Evolutionary conservation across 2,888 invertebrate species (phyloP).

Genomic region (Apodemia duryi): DNA sequence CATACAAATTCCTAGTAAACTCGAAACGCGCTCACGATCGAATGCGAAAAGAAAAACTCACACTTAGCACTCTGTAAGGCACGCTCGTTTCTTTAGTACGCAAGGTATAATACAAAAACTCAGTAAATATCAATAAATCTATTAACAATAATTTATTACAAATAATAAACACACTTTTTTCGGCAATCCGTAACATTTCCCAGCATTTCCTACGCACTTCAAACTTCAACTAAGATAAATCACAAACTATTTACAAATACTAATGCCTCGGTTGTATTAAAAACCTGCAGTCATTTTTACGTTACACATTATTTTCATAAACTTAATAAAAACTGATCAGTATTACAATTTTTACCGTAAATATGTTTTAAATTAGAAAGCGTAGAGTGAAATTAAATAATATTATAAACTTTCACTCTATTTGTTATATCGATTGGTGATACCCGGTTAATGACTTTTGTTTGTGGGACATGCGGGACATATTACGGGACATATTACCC

Average conservation of each 20-base stretch:
- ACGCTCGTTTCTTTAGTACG: not conserved
- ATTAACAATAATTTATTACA: constrained; percentile 77
- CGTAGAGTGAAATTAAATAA: constrained; percentile 7
- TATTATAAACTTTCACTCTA: constrained; percentile 10
- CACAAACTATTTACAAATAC: constrained; percentile 59
- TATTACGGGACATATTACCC: constrained; percentile 20
- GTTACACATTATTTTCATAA: not conserved
- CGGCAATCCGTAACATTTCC: constrained; percentile 52
- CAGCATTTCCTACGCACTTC: constrained; percentile 41
- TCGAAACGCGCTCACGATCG: no score
- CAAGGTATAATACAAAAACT: constrained; percentile 39
- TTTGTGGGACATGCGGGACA: constrained; percentile 64
- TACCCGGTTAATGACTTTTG: constrained; percentile 19
- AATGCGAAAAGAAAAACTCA: no score
- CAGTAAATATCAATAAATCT: constrained; percentile 58
- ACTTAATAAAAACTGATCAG: no score
- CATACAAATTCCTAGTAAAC: no score
- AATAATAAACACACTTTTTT: constrained; percentile 65
- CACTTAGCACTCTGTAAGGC: no score
- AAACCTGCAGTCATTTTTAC: not conserved
- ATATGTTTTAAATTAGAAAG: constrained; percentile 9
- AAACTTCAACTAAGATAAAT: constrained; percentile 45
- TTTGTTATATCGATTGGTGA: constrained; percentile 3
- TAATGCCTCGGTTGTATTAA: constrained; percentile 31
- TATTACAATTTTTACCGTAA: not conserved